phyloP scores from a whole-genome alignment of 2,888 invertebrate species.

The Dioctria linearis region DNA sequence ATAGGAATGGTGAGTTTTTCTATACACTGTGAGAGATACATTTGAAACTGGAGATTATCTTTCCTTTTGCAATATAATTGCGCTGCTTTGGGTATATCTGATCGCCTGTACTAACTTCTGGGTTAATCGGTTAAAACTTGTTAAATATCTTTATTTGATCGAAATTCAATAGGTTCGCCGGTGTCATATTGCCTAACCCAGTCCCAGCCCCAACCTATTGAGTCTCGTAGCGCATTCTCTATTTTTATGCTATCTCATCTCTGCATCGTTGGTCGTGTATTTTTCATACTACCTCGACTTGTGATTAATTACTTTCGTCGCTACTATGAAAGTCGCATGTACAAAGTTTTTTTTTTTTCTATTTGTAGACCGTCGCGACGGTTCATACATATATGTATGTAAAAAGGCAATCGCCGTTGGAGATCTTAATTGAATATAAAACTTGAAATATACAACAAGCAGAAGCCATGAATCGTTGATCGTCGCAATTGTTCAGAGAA shows the following conservation, averaged over 20 bases:
- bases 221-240: not conserved
- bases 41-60: not conserved
- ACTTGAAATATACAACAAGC: conserved; percentile 34
- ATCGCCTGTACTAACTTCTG: not conserved
- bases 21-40: too few relatives aligned
- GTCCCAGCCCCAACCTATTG: not conserved
- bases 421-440: conserved; percentile 47
- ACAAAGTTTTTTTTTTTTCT: conserved; percentile 2
- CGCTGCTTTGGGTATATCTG: not conserved
- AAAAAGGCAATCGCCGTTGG: conserved; percentile 32
- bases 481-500: conserved; percentile 8
- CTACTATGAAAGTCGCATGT: too few relatives aligned
- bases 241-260: conserved; percentile 1
- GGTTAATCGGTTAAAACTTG: conserved; percentile 20
- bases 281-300: not conserved
- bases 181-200: not conserved
- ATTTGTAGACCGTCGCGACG: not conserved
- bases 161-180: not conserved
- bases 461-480: conserved; percentile 17
- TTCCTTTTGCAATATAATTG: not conserved
- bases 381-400: not conserved
- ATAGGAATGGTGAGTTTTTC: too few relatives aligned
- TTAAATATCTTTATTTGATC: conserved; percentile 18
- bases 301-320: conserved; percentile 39
- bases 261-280: not conserved